Evolutionary conservation across 2,797 vertebrate genomes (phyloP).

Genomic region (Potorous gilbertii): DNA sequence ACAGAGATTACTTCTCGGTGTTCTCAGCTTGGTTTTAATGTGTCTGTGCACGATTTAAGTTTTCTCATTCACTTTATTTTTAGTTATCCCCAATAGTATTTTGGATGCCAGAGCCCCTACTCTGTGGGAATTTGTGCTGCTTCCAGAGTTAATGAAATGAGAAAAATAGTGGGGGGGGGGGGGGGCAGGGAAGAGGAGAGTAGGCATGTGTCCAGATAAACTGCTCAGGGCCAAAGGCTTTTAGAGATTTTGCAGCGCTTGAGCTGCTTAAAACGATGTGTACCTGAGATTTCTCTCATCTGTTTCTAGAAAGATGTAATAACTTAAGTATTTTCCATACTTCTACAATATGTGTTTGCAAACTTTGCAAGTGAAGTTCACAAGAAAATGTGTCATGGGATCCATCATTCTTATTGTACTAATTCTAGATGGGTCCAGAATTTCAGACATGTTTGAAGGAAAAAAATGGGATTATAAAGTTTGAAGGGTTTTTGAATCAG

Average conservation of each 20-base stretch:
- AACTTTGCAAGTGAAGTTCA: constrained; percentile 61
- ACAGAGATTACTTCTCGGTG: constrained; percentile 42
- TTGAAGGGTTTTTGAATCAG: background rate
- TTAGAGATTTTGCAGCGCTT: constrained; percentile 54
- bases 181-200: constrained; percentile 14
- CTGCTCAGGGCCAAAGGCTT: constrained; percentile 44
- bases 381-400: background rate
- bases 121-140: constrained; percentile 43
- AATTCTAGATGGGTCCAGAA: background rate
- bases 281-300: constrained; percentile 50
- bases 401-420: background rate
- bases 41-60: background rate
- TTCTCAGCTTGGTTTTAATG: constrained; percentile 52
- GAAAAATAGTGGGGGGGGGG: constrained; percentile 34
- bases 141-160: constrained; percentile 52
- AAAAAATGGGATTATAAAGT: background rate
- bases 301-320: constrained; percentile 55
- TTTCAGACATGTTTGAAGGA: background rate
- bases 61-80: constrained; percentile 42
- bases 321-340: constrained; percentile 31
- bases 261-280: constrained; percentile 69
- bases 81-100: constrained; percentile 3
- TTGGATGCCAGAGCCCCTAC: constrained; percentile 11
- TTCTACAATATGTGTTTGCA: constrained; percentile 47
- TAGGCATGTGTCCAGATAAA: constrained; percentile 50